Conservation (phyloP, 2,113 vertebrate species). For the Hyla sarda region DNA sequence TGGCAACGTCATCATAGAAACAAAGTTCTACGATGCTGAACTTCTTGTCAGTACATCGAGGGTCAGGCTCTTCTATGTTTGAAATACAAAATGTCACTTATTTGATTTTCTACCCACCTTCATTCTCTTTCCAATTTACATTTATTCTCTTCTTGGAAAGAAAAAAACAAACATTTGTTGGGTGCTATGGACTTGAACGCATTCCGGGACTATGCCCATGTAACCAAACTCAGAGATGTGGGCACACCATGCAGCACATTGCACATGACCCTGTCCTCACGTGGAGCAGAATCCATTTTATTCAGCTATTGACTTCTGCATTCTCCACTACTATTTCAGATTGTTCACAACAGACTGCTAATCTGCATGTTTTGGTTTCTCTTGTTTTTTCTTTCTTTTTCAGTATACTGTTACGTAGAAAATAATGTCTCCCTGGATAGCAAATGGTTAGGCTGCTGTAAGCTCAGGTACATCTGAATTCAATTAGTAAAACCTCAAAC, state of each 20-base stretch:
- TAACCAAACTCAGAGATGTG: neutral
- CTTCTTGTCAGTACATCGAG: slow-evolving; percentile 98
- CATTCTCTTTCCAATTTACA: slow-evolving; percentile 37
- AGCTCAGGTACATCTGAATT: neutral
- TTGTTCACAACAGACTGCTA: neutral
- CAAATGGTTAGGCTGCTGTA: neutral
- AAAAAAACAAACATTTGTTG: slow-evolving; percentile 30
- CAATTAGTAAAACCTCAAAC: neutral
- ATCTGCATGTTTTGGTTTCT: neutral
- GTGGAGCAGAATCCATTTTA: neutral
- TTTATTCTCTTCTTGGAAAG: slow-evolving; percentile 23
- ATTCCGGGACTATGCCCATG: slow-evolving; percentile 1
- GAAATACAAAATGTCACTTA: slow-evolving; percentile 67
- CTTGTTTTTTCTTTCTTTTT: neutral
- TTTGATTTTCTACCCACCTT: slow-evolving; percentile 40
- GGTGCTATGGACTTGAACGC: slow-evolving; percentile 46
- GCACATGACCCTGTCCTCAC: neutral
- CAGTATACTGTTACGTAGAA: neutral
- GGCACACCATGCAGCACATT: neutral
- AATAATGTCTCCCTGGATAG: neutral
- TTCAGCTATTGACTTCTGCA: neutral
- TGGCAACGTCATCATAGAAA: slow-evolving; percentile 98
- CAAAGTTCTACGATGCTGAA: slow-evolving; percentile 97
- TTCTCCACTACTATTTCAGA: neutral
- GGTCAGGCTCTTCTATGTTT: slow-evolving; percentile 98